phyloP scores from a whole-genome alignment of 2,888 invertebrate genomes.

The Arctia plantaginis region DNA sequence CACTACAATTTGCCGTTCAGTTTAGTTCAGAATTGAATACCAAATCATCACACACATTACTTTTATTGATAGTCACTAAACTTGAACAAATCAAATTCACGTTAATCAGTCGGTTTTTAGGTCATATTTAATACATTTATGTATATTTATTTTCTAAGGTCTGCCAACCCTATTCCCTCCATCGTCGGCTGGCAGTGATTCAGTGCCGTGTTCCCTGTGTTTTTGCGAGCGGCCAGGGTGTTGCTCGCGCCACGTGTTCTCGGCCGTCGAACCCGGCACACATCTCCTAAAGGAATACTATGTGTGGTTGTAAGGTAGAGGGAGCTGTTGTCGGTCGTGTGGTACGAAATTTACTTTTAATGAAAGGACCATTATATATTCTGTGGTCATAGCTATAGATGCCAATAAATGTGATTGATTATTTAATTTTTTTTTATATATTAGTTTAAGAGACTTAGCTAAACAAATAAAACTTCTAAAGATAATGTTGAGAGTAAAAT shows the following conservation, averaged over 20 bases:
- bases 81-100: background rate
- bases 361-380: background rate
- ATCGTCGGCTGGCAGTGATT: slow-evolving; percentile 61
- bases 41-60: background rate
- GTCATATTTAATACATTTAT: background rate
- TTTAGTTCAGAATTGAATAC: background rate
- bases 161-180: slow-evolving; percentile 39
- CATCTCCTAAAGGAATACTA: slow-evolving; percentile 76
- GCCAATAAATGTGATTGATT: background rate
- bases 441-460: background rate
- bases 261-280: slow-evolving; percentile 76
- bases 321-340: slow-evolving; percentile 13
- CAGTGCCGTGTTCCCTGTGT: slow-evolving; percentile 71
- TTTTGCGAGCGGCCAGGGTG: slow-evolving; percentile 73
- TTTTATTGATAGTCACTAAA: no score
- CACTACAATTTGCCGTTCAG: background rate
- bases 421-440: background rate
- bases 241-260: slow-evolving; percentile 62
- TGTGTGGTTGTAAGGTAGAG: slow-evolving; percentile 49
- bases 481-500: background rate
- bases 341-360: background rate
- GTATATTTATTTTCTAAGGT: background rate
- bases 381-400: background rate
- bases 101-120: background rate
- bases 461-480: background rate